Conservation (phyloP, 1,140 invertebrate genomes). For the Scaptodrosophila lebanonensis region DNA sequence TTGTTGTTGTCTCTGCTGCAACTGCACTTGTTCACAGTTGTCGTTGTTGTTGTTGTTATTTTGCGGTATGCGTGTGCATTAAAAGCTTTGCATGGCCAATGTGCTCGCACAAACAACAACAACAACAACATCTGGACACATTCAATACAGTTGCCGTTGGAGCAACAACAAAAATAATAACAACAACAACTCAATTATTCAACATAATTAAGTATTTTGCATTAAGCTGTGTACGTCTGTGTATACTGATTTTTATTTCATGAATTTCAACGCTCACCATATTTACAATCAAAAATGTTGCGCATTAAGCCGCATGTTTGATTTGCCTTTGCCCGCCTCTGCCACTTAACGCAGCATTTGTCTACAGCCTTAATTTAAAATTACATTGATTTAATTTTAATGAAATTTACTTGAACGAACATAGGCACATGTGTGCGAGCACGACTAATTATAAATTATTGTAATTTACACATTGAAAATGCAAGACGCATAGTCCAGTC, state of each 20-base stretch:
- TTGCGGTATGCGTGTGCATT: constrained; percentile 59
- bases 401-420: constrained; percentile 60
- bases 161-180: constrained; percentile 15
- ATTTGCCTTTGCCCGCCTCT: no score
- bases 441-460: constrained; percentile 44
- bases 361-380: constrained; percentile 67
- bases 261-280: constrained; percentile 58
- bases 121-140: constrained; percentile 4
- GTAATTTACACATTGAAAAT: constrained; percentile 28
- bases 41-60: constrained; percentile 26
- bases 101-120: constrained; percentile 60
- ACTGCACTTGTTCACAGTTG: constrained; percentile 18
- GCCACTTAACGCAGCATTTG: no score
- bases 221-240: constrained; percentile 41
- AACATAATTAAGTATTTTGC: constrained; percentile 74
- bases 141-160: no score
- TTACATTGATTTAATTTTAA: constrained; percentile 69
- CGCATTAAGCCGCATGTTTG: constrained; percentile 67
- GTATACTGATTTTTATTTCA: constrained; percentile 68
- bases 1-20: constrained; percentile 3
- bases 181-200: constrained; percentile 72
- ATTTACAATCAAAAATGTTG: constrained; percentile 72
- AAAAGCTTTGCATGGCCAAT: constrained; percentile 71
- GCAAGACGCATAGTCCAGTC: constrained; percentile 4
- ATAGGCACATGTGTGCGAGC: constrained; percentile 4